phyloP scores from a whole-genome alignment of 2,888 invertebrate genomes.

The Sepioteuthis lessoniana region DNA sequence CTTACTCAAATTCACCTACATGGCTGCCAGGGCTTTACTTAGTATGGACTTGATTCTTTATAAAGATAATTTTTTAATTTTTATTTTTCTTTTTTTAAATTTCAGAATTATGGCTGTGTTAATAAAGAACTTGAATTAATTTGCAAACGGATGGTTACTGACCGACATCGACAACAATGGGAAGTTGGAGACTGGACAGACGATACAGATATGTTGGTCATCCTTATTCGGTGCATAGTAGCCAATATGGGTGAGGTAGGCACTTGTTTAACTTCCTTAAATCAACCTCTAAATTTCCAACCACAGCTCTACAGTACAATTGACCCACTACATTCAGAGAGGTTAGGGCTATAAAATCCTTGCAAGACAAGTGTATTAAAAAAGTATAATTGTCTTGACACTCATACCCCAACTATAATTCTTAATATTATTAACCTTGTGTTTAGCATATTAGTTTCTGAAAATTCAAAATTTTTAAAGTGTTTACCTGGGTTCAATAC shows the following conservation, averaged over 20 bases:
- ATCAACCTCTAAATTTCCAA: not conserved
- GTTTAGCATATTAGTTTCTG: too few relatives aligned
- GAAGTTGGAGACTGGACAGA: conserved; percentile 75
- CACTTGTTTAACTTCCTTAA: not conserved
- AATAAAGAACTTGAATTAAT: conserved; percentile 63
- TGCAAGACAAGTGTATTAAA: too few relatives aligned
- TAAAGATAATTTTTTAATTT: not conserved
- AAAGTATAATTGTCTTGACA: too few relatives aligned
- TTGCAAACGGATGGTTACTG: conserved; percentile 67
- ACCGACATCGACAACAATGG: conserved; percentile 72
- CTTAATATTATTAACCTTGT: too few relatives aligned
- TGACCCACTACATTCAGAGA: too few relatives aligned
- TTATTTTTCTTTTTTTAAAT: not conserved
- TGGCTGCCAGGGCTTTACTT: too few relatives aligned
- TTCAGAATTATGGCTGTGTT: conserved; percentile 60
- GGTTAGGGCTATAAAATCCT: too few relatives aligned
- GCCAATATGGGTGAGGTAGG: conserved; percentile 73
- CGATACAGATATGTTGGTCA: conserved; percentile 75
- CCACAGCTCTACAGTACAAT: too few relatives aligned
- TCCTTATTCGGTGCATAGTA: conserved; percentile 74
- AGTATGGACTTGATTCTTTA: not conserved
- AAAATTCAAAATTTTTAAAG: too few relatives aligned
- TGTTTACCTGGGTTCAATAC: too few relatives aligned
- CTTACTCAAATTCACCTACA: too few relatives aligned
- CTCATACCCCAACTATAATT: too few relatives aligned